A percentile compares a stretch with the other conserved stretches of the same genome.
phyloP scores from a whole-genome alignment of 2,888 invertebrate species.

The Epiblema foenella region DNA sequence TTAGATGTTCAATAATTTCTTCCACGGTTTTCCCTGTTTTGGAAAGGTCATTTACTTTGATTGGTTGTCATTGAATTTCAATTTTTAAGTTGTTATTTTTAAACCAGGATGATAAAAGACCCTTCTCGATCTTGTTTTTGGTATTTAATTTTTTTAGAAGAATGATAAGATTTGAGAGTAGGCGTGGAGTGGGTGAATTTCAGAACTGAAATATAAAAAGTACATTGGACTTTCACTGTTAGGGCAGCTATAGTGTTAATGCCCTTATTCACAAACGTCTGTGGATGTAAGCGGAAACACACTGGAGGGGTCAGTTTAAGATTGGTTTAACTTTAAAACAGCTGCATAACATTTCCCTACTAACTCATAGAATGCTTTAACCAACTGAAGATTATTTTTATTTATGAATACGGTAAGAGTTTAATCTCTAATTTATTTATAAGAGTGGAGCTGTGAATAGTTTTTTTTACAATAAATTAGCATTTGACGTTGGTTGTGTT shows the following conservation, averaged over 20 bases:
- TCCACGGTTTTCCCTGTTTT: slow-evolving; percentile 25
- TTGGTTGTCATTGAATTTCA: slow-evolving; percentile 26
- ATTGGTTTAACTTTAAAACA: neutral
- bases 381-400: no score
- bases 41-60: slow-evolving; percentile 29
- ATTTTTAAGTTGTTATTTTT: slow-evolving; percentile 32
- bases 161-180: neutral
- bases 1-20: slow-evolving; percentile 53
- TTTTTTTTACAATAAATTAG: neutral
- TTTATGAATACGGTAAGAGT: neutral
- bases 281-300: no score
- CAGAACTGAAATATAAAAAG: no score
- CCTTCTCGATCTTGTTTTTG: neutral
- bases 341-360: neutral
- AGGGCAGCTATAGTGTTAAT: neutral
- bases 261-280: neutral
- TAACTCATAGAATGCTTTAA: no score
- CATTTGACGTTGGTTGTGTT: neutral
- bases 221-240: no score
- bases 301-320: neutral
- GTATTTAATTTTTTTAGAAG: neutral
- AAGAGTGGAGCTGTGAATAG: neutral
- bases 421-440: neutral
- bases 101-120: neutral
- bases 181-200: no score